Evolutionary conservation across 2,113 vertebrate species (phyloP), one percentile per base, ranked within the genome.

Genomic region (Elaphurus davidianus): DNA sequence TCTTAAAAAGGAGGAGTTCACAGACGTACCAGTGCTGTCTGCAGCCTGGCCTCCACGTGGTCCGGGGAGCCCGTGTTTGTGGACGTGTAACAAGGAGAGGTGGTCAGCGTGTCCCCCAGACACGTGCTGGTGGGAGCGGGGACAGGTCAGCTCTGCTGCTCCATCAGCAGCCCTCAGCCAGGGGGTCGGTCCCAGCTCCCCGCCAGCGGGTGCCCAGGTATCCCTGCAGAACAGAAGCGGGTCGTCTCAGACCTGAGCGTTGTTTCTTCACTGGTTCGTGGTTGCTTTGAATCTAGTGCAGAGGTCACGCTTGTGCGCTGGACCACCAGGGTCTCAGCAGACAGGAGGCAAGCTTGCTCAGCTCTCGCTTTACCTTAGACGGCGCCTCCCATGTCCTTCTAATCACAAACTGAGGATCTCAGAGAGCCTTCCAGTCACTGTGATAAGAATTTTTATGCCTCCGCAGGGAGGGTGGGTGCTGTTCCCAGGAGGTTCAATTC

Each of bases 11-110:
- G 33, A 92, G 27, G n/a, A 17, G 4, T 17, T 59, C 47, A 43
- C 23, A 64, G 84, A 91, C 25, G 3, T 27, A 27, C 30, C 6
- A 28, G 50, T 17, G 45, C 15, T 40, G 36, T 87, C 60, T 17
- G 47, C 27, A 60, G 71, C 86, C 47, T 45, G 64, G 10, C 30
- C 78, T 55, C 67, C 12, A 0, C 1, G 0, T 33, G 9, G 60
- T 17, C 88, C n/a, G 0, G 9, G 9, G 57, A 59, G 40, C 62
- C 76, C 15, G 47, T 76, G 40, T 7, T 6, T 21, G 9, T 71
- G 25, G 8, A 7, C 2, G 0, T 33, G 43, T 9, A 12, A 45
- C 30, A 3, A 4, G 1, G 2, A 43, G 59, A n/a, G 9, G 3
- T 5, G 1, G 76, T 30, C 43, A 16, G 36, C 4, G 45, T 50